These are phyloP conservation scores for Gastrophryne carolinensis DNA, from an alignment of 2,797 vertebrate genomes.

Conservation along the genomic window DNA sequence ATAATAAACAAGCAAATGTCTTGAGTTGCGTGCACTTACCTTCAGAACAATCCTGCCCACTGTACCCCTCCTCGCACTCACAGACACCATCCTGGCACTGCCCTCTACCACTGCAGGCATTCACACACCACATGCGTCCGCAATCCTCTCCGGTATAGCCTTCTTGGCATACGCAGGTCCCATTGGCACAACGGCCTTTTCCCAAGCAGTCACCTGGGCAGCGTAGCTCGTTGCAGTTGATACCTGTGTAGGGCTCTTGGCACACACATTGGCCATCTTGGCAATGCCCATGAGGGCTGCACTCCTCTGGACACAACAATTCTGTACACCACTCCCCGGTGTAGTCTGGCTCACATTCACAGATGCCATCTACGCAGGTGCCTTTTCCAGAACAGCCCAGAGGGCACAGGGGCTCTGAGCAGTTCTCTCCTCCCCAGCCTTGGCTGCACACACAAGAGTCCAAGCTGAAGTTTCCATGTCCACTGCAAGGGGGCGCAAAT, in stretches of 20 bases:
- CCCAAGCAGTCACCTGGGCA: conserved; percentile 92
- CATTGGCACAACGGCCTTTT: conserved; percentile 84
- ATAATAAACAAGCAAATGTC: not conserved
- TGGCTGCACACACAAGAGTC: conserved; percentile 89
- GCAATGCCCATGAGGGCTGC: conserved; percentile 86
- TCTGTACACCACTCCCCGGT: conserved; percentile 91
- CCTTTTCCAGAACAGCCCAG: conserved; percentile 90
- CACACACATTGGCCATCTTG: conserved; percentile 92
- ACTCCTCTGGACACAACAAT: conserved; percentile 84
- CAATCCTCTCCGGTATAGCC: conserved; percentile 90
- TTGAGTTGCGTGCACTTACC: conserved; percentile 69
- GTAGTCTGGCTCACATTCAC: conserved; percentile 89
- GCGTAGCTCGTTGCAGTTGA: conserved; percentile 83
- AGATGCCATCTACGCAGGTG: conserved; percentile 88
- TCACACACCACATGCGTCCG: conserved; percentile 79
- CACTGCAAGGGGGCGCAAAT: conserved; percentile 86
- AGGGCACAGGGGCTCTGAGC: conserved; percentile 86
- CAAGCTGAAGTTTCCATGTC: conserved; percentile 92
- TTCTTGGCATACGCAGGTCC: conserved; percentile 85
- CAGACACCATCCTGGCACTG: conserved; percentile 88
- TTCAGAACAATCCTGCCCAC: conserved; percentile 89
- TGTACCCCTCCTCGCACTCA: conserved; percentile 85
- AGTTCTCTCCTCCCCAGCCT: conserved; percentile 93
- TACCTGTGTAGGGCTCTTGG: conserved; percentile 86
- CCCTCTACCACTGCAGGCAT: conserved; percentile 87